Evolutionary conservation across 2,113 vertebrate genomes (phyloP).

Genomic region (Verasper variegatus): DNA sequence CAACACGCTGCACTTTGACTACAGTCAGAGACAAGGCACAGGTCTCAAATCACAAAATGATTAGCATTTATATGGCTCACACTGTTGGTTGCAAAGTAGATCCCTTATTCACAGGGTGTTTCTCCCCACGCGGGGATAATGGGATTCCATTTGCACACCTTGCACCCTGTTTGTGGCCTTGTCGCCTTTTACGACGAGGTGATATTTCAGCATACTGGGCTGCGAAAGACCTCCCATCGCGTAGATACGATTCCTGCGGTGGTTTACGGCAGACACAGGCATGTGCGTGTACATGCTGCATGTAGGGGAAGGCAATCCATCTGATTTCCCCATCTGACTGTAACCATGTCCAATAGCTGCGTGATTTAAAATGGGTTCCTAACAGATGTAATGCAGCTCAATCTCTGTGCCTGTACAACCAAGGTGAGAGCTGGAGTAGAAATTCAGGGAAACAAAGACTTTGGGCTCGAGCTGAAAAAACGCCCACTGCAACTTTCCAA

Average conservation of each 20-base stretch:
- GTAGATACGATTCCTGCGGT: constrained; percentile 34
- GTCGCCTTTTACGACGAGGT: constrained; percentile 45
- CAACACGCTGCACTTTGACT: constrained; percentile 26
- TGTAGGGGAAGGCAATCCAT: constrained; percentile 43
- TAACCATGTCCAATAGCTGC: constrained; percentile 27
- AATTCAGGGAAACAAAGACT: too few relatives aligned
- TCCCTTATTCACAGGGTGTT: constrained; percentile 26
- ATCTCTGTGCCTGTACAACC: constrained; percentile 32
- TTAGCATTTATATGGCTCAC: constrained; percentile 70
- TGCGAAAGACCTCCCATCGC: constrained; percentile 5
- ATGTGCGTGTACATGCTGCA: background rate
- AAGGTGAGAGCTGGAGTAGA: constrained; percentile 20
- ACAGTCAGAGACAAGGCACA: constrained; percentile 8
- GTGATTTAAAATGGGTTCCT: constrained; percentile 54
- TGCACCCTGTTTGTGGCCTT: constrained; percentile 51
- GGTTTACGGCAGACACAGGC: constrained; percentile 50
- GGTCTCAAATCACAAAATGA: constrained; percentile 33
- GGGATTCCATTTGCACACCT: constrained; percentile 64
- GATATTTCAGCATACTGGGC: constrained; percentile 56
- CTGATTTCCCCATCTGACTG: constrained; percentile 47
- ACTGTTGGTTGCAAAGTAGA: constrained; percentile 28
- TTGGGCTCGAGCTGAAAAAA: too few relatives aligned
- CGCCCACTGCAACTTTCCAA: too few relatives aligned
- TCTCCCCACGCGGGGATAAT: constrained; percentile 34
- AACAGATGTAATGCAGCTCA: constrained; percentile 40